A percentile compares a stretch with the other conserved stretches of the same genome.
Evolutionary conservation across 2,888 invertebrate species (phyloP).

Genomic region (Cantharis rufa): DNA sequence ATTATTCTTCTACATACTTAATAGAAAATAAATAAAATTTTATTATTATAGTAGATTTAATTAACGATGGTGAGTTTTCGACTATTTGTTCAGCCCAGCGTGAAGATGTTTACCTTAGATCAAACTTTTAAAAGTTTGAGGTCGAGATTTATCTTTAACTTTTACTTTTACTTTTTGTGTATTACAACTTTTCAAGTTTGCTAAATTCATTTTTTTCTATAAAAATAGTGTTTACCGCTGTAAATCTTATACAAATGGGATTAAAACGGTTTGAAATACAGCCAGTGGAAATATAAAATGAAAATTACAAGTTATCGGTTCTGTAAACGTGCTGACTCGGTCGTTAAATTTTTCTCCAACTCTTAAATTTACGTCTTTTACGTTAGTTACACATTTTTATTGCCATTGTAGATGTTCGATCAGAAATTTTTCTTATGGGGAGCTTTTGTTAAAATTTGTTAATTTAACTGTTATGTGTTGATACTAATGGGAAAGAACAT

Average conservation of each 20-base stretch:
- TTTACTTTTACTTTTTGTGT: background rate
- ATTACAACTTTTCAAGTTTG: background rate
- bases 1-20: background rate
- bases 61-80: background rate
- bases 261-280: background rate
- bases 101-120: background rate
- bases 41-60: background rate
- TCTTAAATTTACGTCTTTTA: background rate
- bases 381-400: background rate
- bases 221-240: background rate
- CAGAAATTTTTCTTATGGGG: background rate
- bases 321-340: background rate
- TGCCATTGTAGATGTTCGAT: background rate
- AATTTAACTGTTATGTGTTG: too few relatives aligned
- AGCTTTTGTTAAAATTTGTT: too few relatives aligned
- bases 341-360: background rate
- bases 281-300: background rate
- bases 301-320: background rate
- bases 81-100: background rate
- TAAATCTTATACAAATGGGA: background rate
- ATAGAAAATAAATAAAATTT: background rate
- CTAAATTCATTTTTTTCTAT: background rate
- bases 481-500: too few relatives aligned
- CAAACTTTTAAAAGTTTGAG: background rate
- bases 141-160: background rate